Conservation (phyloP, 2,797 vertebrate genomes). For the Tenualosa ilisha region DNA sequence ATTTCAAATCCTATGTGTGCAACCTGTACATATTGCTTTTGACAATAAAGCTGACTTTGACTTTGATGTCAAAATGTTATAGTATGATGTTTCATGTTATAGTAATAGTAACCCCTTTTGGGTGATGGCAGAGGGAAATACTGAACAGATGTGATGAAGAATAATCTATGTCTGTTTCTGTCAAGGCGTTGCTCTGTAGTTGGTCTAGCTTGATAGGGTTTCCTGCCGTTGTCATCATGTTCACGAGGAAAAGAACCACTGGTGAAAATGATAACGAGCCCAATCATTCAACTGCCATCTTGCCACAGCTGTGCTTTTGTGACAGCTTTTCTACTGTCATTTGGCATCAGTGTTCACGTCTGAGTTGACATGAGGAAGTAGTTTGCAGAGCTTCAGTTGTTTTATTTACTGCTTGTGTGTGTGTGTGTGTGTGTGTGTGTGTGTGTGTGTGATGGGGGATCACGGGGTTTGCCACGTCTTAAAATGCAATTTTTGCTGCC, state of each 20-base stretch:
- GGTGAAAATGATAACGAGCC: neutral
- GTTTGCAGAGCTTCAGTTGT: neutral
- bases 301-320: neutral
- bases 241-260: neutral
- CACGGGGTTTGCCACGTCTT: neutral
- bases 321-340: neutral
- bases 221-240: neutral
- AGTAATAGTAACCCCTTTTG: neutral
- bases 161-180: neutral
- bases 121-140: neutral
- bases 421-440: no score
- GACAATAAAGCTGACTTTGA: no score
- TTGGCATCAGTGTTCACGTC: neutral
- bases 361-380: constrained; percentile 12
- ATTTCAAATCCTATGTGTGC: no score
- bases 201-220: no score
- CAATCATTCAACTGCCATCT: neutral
- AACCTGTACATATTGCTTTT: no score
- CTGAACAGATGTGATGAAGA: neutral
- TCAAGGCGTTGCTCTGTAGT: neutral
- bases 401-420: neutral
- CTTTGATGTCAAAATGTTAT: no score
- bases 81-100: no score
- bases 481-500: neutral
- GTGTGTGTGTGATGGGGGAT: neutral